phyloP scores from a whole-genome alignment of 1,140 invertebrate species.

The Ceratosolen solmsi region DNA sequence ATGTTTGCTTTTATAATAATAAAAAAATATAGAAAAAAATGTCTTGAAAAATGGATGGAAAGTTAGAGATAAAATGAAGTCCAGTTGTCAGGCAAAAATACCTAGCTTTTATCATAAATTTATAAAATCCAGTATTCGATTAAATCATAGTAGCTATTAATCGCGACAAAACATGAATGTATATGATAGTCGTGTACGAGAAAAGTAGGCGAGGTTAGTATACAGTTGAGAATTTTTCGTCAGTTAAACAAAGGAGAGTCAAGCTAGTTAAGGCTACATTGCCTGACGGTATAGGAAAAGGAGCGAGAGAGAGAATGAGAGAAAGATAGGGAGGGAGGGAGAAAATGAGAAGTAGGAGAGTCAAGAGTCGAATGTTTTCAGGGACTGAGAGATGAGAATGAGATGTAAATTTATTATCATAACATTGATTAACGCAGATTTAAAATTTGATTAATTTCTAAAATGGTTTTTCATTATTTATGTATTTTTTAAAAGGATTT shows the following conservation, averaged over 20 bases:
- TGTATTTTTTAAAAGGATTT: background rate
- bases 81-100: background rate
- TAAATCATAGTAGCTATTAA: conserved; percentile 1
- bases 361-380: conserved; percentile 55
- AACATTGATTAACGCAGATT: conserved; percentile 29
- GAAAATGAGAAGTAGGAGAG: conserved; percentile 26
- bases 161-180: background rate
- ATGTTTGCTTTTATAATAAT: too few relatives aligned
- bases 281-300: background rate
- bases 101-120: background rate
- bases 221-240: conserved; percentile 20
- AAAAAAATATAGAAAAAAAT: background rate
- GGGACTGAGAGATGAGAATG: conserved; percentile 55
- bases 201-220: background rate
- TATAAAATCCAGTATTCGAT: conserved; percentile 4
- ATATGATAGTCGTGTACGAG: conserved; percentile 12
- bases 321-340: conserved; percentile 26
- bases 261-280: conserved; percentile 33
- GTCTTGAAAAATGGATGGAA: background rate
- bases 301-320: conserved; percentile 19
- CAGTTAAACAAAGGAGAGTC: conserved; percentile 45
- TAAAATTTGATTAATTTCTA: conserved; percentile 1
- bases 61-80: background rate
- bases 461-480: background rate
- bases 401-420: conserved; percentile 37